phyloP scores from a whole-genome alignment of 2,888 invertebrate species.

The Dendrolimus houi region DNA sequence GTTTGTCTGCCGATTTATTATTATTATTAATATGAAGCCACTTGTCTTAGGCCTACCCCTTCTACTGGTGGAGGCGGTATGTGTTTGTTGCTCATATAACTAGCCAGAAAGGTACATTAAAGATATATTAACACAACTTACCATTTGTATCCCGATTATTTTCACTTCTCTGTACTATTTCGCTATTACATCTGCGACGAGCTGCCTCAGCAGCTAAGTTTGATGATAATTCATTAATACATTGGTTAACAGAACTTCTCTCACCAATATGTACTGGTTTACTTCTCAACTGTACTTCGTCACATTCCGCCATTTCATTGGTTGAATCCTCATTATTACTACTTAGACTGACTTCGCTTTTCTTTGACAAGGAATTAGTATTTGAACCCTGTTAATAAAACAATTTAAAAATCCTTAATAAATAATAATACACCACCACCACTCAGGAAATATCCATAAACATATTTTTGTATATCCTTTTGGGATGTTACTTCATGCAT shows the following conservation, averaged over 20 bases:
- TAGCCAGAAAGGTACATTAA: neutral
- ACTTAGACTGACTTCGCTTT: slow-evolving; percentile 49
- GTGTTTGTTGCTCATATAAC: too few species aligned
- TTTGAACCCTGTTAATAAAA: slow-evolving; percentile 40
- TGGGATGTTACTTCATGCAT: too few species aligned
- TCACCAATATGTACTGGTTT: slow-evolving; percentile 54
- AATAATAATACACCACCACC: too few species aligned
- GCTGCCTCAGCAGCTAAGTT: slow-evolving; percentile 60
- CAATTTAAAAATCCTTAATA: too few species aligned
- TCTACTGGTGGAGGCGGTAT: too few species aligned
- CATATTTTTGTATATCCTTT: too few species aligned
- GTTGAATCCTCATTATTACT: slow-evolving; percentile 55
- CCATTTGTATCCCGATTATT: slow-evolving; percentile 53
- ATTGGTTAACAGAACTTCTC: slow-evolving; percentile 77
- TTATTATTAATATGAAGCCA: too few species aligned
- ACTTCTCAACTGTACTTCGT: slow-evolving; percentile 57
- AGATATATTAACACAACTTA: slow-evolving; percentile 18
- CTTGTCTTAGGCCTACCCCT: too few species aligned
- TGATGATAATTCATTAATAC: slow-evolving; percentile 83
- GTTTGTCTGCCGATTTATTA: too few species aligned
- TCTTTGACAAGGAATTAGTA: slow-evolving; percentile 55
- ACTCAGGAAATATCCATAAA: too few species aligned
- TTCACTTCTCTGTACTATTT: slow-evolving; percentile 62
- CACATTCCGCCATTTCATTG: slow-evolving; percentile 41
- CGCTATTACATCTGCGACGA: slow-evolving; percentile 67